Evolutionary conservation across 2,113 vertebrate species (phyloP).

Genomic region (Nymphicus hollandicus): DNA sequence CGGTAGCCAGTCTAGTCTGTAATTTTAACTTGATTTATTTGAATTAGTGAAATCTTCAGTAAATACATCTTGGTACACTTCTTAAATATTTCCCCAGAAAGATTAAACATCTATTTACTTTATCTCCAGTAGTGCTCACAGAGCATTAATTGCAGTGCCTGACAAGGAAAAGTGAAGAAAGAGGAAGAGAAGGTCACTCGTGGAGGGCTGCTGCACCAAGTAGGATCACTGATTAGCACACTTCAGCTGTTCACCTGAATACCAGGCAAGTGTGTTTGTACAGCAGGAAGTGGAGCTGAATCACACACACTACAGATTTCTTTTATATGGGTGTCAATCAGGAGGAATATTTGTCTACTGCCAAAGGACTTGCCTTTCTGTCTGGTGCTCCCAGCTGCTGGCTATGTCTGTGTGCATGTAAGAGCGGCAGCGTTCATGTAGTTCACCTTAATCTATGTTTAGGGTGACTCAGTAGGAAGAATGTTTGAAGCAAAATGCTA

Average conservation of each 20-base stretch:
- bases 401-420: accelerated
- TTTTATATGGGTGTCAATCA: background rate
- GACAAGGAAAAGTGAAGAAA: background rate
- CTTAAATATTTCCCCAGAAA: conserved; percentile 20
- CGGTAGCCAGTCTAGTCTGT: conserved; percentile 21
- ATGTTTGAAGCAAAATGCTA: background rate
- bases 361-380: background rate
- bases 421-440: background rate
- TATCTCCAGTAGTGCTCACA: background rate
- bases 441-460: background rate
- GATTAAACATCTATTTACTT: conserved; percentile 44
- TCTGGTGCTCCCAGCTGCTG: background rate
- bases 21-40: conserved; percentile 63
- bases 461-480: background rate
- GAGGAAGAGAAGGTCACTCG: background rate
- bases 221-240: background rate
- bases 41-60: conserved; percentile 57
- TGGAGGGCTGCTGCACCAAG: background rate
- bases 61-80: conserved; percentile 17
- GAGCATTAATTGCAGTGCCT: conserved; percentile 23
- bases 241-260: background rate
- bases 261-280: background rate
- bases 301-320: background rate
- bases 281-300: background rate
- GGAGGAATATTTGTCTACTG: background rate